Evolutionary conservation across 2,888 invertebrate genomes (phyloP).

Genomic region (Spisula subtruncata): DNA sequence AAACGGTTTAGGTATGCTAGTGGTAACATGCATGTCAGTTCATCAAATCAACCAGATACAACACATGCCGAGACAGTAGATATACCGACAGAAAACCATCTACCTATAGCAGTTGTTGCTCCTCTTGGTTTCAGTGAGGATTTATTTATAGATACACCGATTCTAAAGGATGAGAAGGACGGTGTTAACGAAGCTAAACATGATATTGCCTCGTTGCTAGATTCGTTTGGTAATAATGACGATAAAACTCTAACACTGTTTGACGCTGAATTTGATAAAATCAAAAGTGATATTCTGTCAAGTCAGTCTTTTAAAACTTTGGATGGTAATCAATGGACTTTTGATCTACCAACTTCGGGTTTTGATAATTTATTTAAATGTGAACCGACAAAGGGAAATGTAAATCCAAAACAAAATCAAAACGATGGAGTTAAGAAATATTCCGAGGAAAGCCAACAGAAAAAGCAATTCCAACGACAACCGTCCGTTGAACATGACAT

Average conservation of each 20-base stretch:
- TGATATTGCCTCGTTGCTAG: conserved; percentile 30
- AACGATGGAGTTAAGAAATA: neutral
- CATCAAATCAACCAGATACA: neutral
- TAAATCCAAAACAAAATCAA: neutral
- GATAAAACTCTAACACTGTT: conserved; percentile 26
- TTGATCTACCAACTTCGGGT: conserved; percentile 7
- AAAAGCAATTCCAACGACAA: conserved; percentile 19
- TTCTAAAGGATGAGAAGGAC: neutral
- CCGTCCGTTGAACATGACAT: conserved; percentile 47
- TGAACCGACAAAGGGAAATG: neutral
- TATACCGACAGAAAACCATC: conserved; percentile 18
- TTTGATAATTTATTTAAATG: neutral
- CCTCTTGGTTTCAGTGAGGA: conserved; percentile 41
- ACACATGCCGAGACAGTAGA: neutral
- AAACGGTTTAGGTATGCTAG: neutral
- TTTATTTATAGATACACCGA: neutral
- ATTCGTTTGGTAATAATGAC: conserved; percentile 29
- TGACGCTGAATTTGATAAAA: conserved; percentile 50
- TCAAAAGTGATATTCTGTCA: conserved; percentile 39
- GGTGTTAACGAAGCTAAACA: conserved; percentile 3
- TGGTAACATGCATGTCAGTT: neutral
- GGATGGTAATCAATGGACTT: conserved; percentile 49
- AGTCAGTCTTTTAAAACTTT: conserved; percentile 43
- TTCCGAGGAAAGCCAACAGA: neutral
- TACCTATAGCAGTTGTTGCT: conserved; percentile 44